Evolutionary conservation across 2,888 invertebrate species (phyloP), one percentile per base, ranked within the genome.

Genomic region (Parascotia fuliginaria): DNA sequence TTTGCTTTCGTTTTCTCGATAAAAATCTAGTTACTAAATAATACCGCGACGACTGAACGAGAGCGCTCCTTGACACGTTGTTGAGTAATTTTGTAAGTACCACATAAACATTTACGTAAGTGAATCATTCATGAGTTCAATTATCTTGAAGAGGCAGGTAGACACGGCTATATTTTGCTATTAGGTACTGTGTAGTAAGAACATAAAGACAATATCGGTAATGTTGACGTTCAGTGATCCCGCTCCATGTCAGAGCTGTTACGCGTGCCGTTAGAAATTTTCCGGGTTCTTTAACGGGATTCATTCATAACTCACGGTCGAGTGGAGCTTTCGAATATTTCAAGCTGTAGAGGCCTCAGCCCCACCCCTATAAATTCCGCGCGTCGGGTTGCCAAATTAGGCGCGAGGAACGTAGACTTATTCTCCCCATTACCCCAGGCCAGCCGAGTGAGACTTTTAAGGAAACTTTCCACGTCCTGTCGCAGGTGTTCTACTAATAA

Each of bases 371-470:
- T 92, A 92, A 91, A 92, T 92, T 92, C 91, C 90, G 86, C 84
- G 89, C 87, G 88, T 89, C 90, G 89, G 88, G 87, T 84, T 90
- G 91, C 91, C 90, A 92, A 92, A 91, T 92, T 91, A 91, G 91
- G 91, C 91, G 91, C 84, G 83, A 90, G 89, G 79, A 87, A 81
- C 79, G 83, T 77, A 86, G 85, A 86, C 83, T 87, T 87, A 87
- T 88, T 81, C 83, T 77, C 83, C 78, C 87, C 87, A 88, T 89
- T 89, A 87, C 83, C 73, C 77, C 63, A 73, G 70, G 61, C 69
- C 66, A 69, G 70, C 65, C 60, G 64, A 73, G 75, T 73, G 75
- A 72, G 77, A 83, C 81, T 84, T 79, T 79, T 77, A 72, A 77
- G 74, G 72, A 78, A 87, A 89, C 79, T 86, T 83, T 78, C 74